phyloP scores from a whole-genome alignment of 2,113 vertebrate genomes.

The Chascanopsetta lugubris region DNA sequence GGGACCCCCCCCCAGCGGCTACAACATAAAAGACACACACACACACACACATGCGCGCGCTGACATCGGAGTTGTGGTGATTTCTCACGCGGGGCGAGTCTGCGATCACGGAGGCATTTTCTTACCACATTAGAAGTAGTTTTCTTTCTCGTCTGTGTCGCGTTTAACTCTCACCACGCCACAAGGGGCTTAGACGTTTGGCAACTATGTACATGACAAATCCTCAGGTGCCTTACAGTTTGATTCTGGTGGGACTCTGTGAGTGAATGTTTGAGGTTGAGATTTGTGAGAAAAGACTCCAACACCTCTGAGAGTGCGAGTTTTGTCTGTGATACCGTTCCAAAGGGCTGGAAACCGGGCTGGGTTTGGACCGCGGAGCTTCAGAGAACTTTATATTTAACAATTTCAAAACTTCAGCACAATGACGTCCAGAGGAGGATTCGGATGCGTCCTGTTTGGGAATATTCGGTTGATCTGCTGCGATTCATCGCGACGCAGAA shows the following conservation, averaged over 20 bases:
- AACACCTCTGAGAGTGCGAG: slow-evolving; percentile 49
- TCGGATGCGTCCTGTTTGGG: not conserved
- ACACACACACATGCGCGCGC: slow-evolving; percentile 1
- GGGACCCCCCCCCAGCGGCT: slow-evolving; percentile 36
- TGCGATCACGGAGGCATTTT: slow-evolving; percentile 6
- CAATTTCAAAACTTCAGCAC: slow-evolving; percentile 63
- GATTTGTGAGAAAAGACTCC: slow-evolving; percentile 40
- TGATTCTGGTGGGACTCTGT: slow-evolving; percentile 59
- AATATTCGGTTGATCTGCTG: not conserved
- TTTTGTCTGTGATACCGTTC: slow-evolving; percentile 49
- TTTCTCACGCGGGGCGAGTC: slow-evolving; percentile 54
- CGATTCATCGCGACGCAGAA: not conserved
- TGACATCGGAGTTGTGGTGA: slow-evolving; percentile 1
- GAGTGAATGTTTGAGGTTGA: slow-evolving; percentile 58
- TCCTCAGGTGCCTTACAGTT: slow-evolving; percentile 83
- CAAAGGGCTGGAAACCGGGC: slow-evolving; percentile 71
- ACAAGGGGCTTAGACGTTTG: slow-evolving; percentile 66
- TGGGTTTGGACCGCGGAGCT: slow-evolving; percentile 46
- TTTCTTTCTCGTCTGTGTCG: slow-evolving; percentile 1
- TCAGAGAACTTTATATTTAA: slow-evolving; percentile 46
- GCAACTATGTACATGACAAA: slow-evolving; percentile 78
- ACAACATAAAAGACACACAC: slow-evolving; percentile 17
- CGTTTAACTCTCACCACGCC: slow-evolving; percentile 34
- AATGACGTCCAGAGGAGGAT: slow-evolving; percentile 48
- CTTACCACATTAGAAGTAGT: not conserved